Conservation (phyloP, 1,140 invertebrate species). For the Macrocentrus cingulum region DNA sequence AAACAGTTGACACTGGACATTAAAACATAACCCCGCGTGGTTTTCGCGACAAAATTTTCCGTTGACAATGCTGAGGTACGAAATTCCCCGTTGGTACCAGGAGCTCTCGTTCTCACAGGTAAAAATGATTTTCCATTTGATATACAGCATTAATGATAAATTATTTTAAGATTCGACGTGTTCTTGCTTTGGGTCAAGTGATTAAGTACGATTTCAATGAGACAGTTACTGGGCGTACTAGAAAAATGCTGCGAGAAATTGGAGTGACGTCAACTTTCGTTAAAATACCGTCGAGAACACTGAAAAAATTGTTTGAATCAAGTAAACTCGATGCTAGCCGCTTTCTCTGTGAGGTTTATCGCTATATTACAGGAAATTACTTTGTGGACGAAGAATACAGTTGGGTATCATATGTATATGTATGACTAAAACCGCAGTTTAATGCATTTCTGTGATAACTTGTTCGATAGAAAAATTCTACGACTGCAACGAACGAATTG, state of each 20-base stretch:
- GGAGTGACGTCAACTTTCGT: slow-evolving; percentile 46
- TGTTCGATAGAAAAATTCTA: slow-evolving; percentile 43
- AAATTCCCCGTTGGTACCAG: slow-evolving; percentile 49
- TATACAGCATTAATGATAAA: slow-evolving; percentile 5
- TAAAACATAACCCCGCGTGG: neutral
- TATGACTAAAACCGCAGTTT: neutral
- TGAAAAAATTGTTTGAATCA: slow-evolving; percentile 36
- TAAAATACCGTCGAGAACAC: slow-evolving; percentile 33
- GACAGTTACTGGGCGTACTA: slow-evolving; percentile 38
- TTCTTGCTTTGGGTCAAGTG: slow-evolving; percentile 38
- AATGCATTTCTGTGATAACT: slow-evolving; percentile 15
- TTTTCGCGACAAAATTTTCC: neutral
- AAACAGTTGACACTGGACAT: slow-evolving; percentile 20
- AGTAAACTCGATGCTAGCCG: slow-evolving; percentile 35
- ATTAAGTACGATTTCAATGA: slow-evolving; percentile 44
- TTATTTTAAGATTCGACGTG: slow-evolving; percentile 21
- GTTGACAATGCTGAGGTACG: slow-evolving; percentile 6
- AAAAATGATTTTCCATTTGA: no score
- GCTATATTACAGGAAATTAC: slow-evolving; percentile 43
- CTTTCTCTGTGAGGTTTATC: slow-evolving; percentile 49
- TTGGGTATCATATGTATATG: slow-evolving; percentile 27
- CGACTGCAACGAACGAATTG: slow-evolving; percentile 46
- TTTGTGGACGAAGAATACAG: slow-evolving; percentile 47
- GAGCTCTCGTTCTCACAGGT: slow-evolving; percentile 52
- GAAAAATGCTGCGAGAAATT: slow-evolving; percentile 36